Base-by-base conservation (phyloP, 2,797 vertebrate species). In the Buceros bicornis region DNA sequence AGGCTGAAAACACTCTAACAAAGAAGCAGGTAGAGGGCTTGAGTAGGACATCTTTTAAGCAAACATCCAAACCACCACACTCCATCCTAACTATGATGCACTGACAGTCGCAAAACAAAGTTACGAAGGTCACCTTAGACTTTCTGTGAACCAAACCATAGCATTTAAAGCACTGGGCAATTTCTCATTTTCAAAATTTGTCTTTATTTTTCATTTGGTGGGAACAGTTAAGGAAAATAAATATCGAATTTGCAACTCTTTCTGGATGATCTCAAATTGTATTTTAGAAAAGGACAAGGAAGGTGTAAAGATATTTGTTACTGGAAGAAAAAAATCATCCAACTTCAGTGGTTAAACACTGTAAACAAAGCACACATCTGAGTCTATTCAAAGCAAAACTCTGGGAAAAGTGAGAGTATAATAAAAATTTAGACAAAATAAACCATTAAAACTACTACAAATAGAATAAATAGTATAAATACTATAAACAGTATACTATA, bases 351-450 rank as follows among this genome's bases (percentile, higher is more conserved):
- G 79, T 87, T 79, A 73, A 64, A 45, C 25, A 37, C 5, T 48
- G 7, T 83, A 91, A 81, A 76, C 40, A 81, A 57, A 83, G 45
- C 73, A 58, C 56, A 82, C 60, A 91, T 95, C 65, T 89, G 80
- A 97, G 60, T 47, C 76, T 83, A 47, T 72, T 92, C 87, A 93
- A 87, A 95, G 70, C 70, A 95, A 92, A 94, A 91, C 40, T 83
- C 74, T 89, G 69, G 43, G 73, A 95, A 94, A 90, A 87, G 87
- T 94, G 94, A 87, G 80, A 94, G 76, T 87, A 76, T 87, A 96
- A 92, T 95, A 94, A 97, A 97, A 95, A 91, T 73, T 62, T 92
- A 95, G 88, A 95, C 79, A 96, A 90, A 94, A 83, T 79, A 91
- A 95, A 96, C 60, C 78, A 74, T 93, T 92, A 72, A 82, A 96